Evolutionary conservation across 2,888 invertebrate genomes (phyloP), one percentile per base, ranked within the genome.

Genomic region (Galeruca laticollis): DNA sequence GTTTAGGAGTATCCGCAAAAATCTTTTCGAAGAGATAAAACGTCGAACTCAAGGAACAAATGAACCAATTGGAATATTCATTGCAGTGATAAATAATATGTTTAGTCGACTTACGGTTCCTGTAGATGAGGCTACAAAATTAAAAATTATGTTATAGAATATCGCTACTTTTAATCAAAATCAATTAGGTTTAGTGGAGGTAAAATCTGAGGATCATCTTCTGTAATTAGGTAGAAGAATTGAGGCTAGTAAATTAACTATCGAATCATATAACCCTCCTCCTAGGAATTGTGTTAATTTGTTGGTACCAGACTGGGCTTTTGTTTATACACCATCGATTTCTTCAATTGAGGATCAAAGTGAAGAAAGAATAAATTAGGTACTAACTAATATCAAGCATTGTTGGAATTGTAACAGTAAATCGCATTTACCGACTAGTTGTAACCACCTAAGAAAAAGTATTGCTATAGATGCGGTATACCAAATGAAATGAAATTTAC

Each of bases 21-120:
- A 61, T 15, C 67, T 79, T 9, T 71, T 71, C 18, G 72, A 77
- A 21, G 76, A 78, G 52, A 77, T 79, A 18, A 59, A 69, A 15
- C 59, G 59, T 15, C 66, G 78, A 2, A 74, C 73, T 0, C 80
- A 80, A 65, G 77, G 77, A 10, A 62, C 73, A 13, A 43, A 73
- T 18, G 76, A 79, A 62, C 33, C 70, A 5, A 73, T 79, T 11
- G 76, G 71, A 15, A 68, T 75, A 5, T 79, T 77, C 63, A 51
- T 80, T 5, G 76, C 78, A 6, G 70, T 60, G 13, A 77, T 78
- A 76, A 62, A 54, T 1, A 69, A 61, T 35, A 57, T 77, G 15
- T 78, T 77, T 61, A 60, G 66, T 13, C 20, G 76, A 11, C 47
- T 79, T 20, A 70, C 60, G 0, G 65, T 51, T n/a, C 57, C 56